phyloP scores from a whole-genome alignment of 2,797 vertebrate genomes.

The Corythornis leucogaster region DNA sequence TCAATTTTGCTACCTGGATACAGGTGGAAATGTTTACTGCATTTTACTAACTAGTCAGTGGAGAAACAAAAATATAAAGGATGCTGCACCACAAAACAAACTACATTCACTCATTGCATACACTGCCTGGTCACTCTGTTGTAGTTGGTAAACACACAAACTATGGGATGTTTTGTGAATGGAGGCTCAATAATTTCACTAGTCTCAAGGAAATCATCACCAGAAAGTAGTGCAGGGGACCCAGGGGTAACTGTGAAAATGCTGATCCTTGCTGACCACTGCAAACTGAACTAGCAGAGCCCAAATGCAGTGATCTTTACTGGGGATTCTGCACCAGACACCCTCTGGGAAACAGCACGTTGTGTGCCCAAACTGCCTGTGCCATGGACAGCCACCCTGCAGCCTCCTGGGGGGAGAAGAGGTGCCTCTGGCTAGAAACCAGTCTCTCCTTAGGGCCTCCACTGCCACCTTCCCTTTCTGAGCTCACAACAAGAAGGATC shows the following conservation, averaged over 20 bases:
- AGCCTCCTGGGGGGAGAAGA: background rate
- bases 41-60: background rate
- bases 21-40: background rate
- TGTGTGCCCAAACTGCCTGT: background rate
- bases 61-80: background rate
- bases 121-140: background rate
- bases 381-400: background rate
- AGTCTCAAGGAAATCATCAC: background rate
- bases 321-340: background rate
- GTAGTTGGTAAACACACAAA: background rate
- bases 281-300: background rate
- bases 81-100: background rate
- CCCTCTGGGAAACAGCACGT: background rate
- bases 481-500: background rate
- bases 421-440: background rate
- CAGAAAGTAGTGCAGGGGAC: background rate
- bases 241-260: fast-evolving
- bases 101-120: fast-evolving
- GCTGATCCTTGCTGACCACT: background rate
- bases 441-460: background rate
- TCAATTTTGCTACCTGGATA: background rate
- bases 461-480: background rate
- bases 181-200: background rate
- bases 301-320: background rate
- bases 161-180: background rate